These are phyloP conservation scores for Myotis pilosus DNA, from an alignment of 2,797 vertebrate genomes.

Conservation along the genomic window DNA sequence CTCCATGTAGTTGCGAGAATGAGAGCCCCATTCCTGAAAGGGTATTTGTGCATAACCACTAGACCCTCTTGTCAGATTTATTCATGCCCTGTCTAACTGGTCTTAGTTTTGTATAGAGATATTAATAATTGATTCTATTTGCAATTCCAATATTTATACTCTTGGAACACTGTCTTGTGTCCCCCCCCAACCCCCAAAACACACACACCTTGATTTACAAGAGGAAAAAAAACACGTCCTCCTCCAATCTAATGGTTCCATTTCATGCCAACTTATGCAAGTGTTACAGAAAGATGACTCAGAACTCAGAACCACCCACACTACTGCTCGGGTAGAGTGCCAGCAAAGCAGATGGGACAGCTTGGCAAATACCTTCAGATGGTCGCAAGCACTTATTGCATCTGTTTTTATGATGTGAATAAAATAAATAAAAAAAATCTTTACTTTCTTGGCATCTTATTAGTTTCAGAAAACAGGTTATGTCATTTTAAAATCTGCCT, in stretches of 20 bases:
- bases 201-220: neutral
- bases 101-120: neutral
- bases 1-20: neutral
- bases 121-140: neutral
- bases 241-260: neutral
- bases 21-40: neutral
- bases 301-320: slow-evolving; percentile 71
- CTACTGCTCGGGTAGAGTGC: slow-evolving; percentile 59
- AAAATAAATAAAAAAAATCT: slow-evolving; percentile 67
- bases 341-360: slow-evolving; percentile 80
- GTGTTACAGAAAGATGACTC: slow-evolving; percentile 63
- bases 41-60: neutral
- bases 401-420: slow-evolving; percentile 76
- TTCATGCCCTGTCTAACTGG: neutral
- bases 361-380: slow-evolving; percentile 81
- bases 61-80: neutral
- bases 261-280: slow-evolving; percentile 62
- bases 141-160: neutral
- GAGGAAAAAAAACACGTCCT: slow-evolving; percentile 52
- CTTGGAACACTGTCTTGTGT: neutral
- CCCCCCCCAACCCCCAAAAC: too few relatives aligned
- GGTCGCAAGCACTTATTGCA: slow-evolving; percentile 74
- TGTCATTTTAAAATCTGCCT: slow-evolving; percentile 79
- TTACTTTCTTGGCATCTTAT: slow-evolving; percentile 75
- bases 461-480: slow-evolving; percentile 79